Evolutionary conservation across 2,797 vertebrate species (phyloP), one percentile per base, ranked within the genome.

Genomic region (Merluccius polli): DNA sequence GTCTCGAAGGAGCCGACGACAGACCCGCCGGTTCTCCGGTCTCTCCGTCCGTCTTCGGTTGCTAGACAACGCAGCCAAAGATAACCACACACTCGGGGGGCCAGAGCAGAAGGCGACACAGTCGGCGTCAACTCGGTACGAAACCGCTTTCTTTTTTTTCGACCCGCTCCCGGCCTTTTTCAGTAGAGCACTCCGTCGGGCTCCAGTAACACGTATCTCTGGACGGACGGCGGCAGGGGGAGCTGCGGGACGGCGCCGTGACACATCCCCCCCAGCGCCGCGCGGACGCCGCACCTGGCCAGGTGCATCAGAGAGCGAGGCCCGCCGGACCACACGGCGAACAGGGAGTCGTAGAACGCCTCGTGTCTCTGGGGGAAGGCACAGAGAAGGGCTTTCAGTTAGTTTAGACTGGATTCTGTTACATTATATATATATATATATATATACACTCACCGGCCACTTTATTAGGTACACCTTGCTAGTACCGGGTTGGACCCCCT

Each of bases 221-320:
- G 95, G 84, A 98, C 77, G n/a, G 85, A 68, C 3, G 75, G 2
- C 0, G 96, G 96, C 76, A 98, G 91, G 72, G 92, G 91, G 78
- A 98, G 95, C 77, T 89, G 85, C 52, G 91, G 84, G 3, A 96
- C 91, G 2, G 81, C 87, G 48, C 16, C 86, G 75, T 96, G 93
- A 78, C 95, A 96, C 79, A 86, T 87, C 67, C 80, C 83, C 2
- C 85, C 84, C 78, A 98, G 12, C 0, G 72, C 21, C 10, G 77
- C 86, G 69, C 96, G 94, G 88, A 84, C 90, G 59, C 94, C 89
- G 78, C 97, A 99, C 83, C 98, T 93, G 79, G 94, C 87, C 75
- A 99, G 87, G 86, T 99, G 98, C 83, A 96, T 93, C 84, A 99
- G 95, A 2, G 94, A 94, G 79, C 98, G 94, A 0, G 98, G 97